phyloP scores from a whole-genome alignment of 2,797 vertebrate genomes.

The Oreochromis mossambicus region DNA sequence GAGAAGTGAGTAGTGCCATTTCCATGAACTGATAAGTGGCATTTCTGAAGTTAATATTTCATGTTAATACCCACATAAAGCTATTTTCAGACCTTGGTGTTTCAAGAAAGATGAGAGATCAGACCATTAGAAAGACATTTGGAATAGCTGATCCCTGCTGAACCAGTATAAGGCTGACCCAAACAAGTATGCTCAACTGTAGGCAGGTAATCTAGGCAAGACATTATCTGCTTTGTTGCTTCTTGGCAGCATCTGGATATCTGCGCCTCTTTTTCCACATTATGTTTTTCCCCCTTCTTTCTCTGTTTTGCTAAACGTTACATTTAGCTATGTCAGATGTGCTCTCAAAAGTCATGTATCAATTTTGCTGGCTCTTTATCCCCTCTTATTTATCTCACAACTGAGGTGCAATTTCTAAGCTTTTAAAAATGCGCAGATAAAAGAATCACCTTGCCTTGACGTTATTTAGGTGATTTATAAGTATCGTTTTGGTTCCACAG shows the following conservation, averaged over 20 bases:
- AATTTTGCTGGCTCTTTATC: slow-evolving; percentile 7
- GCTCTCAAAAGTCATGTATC: slow-evolving; percentile 25
- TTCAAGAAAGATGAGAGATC: slow-evolving; percentile 9
- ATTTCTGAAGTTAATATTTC: slow-evolving; percentile 15
- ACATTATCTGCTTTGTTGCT: slow-evolving; percentile 59
- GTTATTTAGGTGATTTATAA: slow-evolving; percentile 1
- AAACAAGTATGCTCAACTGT: slow-evolving; percentile 56
- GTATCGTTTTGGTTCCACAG: background rate
- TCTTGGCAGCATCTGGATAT: slow-evolving; percentile 55
- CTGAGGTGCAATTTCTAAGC: background rate
- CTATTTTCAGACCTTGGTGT: slow-evolving; percentile 1
- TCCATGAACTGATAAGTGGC: background rate
- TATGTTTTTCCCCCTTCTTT: slow-evolving; percentile 9
- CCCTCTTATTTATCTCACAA: background rate
- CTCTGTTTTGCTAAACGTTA: slow-evolving; percentile 30
- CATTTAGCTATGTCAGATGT: slow-evolving; percentile 23
- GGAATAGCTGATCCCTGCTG: slow-evolving; percentile 48
- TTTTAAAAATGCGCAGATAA: background rate
- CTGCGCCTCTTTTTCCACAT: background rate
- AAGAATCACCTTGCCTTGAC: background rate
- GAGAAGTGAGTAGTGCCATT: background rate
- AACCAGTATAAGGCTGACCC: slow-evolving; percentile 54
- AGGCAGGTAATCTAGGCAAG: slow-evolving; percentile 63
- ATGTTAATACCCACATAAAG: background rate
- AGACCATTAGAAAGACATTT: slow-evolving; percentile 4